Evolutionary conservation across 2,113 vertebrate species (phyloP).

Genomic region (Arizona elegans): DNA sequence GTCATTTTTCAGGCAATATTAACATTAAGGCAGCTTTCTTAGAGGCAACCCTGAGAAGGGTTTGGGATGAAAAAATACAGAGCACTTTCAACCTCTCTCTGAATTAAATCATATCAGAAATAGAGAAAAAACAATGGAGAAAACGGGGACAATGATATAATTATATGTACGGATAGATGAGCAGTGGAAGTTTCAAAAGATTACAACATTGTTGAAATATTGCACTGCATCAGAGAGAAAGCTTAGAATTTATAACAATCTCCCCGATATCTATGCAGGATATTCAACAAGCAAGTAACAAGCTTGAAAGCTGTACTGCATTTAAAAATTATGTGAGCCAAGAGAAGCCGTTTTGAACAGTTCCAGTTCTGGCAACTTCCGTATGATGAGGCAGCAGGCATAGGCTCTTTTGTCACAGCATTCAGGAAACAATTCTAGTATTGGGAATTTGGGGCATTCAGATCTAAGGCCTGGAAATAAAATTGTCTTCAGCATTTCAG

Average conservation of each 20-base stretch:
- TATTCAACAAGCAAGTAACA: neutral
- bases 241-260: neutral
- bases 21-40: neutral
- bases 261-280: neutral
- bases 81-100: neutral
- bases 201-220: neutral
- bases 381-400: neutral
- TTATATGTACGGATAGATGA: neutral
- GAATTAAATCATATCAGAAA: neutral
- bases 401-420: neutral
- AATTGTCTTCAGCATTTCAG: constrained; percentile 1
- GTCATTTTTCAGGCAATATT: neutral
- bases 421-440: neutral
- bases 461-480: neutral
- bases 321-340: neutral
- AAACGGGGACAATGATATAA: neutral
- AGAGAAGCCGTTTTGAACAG: constrained; percentile 1
- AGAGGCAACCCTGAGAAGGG: neutral
- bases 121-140: neutral
- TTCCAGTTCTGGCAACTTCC: neutral
- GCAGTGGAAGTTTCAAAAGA: too few species aligned
- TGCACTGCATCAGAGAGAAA: neutral
- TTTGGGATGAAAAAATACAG: neutral
- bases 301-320: neutral
- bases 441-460: neutral